Evolutionary conservation across 2,113 vertebrate species (phyloP), one percentile per base, ranked within the genome.

Genomic region (Parus major): DNA sequence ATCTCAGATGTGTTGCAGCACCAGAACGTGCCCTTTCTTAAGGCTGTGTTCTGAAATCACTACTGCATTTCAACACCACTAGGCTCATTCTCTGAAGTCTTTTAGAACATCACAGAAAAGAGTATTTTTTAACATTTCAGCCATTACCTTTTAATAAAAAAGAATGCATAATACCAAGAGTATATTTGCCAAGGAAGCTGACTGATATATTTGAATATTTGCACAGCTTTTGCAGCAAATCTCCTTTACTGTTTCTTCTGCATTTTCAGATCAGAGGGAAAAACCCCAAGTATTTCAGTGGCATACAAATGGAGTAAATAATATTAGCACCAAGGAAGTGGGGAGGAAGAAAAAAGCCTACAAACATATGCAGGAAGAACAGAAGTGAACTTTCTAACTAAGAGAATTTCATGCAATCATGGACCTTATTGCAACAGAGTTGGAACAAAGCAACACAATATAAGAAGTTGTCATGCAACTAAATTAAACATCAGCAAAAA

Each of bases 181-280:
- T 33, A 19, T 91, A 90, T 96, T 93, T 97, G 86, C 86, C 44
- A 81, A 86, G 78, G 53, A 96, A 83, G 78, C 65, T 57, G 59
- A 29, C 61, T 80, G 83, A 82, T 89, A 86, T 91, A 87, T 92
- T 77, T 86, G 68, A 95, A 92, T 95, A 90, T 95, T 96, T 95
- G 95, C 78, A 91, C 82, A 76, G 91, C 80, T 96, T 90, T 84
- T 72, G 72, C 76, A 76, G 83, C 71, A 91, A 91, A 96, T 89
- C 91, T 93, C 86, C 59, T 86, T 86, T 65, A 14, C 65, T 44
- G 25, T 77, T 94, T 82, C 78, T 86, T 96, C 81, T 65, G 81
- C 75, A 39, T 79, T 96, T 95, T 93, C 59, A 88, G 65, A 91
- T 81, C 81, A 72, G 71, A 92, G 31, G 5, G 12, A n/a, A 49